Conservation (phyloP, 2,888 invertebrate genomes). For the Adineta ricciae region DNA sequence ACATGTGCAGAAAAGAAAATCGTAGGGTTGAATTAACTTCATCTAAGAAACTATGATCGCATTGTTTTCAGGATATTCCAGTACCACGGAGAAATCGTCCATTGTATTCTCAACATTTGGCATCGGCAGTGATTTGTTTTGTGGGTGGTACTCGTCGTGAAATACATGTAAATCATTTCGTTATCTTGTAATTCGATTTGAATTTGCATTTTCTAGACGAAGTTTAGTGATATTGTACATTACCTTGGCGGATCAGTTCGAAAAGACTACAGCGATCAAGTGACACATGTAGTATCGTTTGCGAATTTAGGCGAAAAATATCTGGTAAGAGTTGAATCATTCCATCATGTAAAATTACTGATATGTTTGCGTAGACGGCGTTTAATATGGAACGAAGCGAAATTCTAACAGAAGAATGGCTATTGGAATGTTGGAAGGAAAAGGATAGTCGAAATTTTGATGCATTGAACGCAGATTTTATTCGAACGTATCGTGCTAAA, state of each 20-base stretch:
- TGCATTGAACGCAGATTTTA: conserved; percentile 61
- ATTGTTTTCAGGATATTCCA: background rate
- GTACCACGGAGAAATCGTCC: conserved; percentile 15
- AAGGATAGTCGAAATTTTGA: conserved; percentile 58
- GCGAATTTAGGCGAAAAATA: conserved; percentile 81
- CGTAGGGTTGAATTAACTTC: background rate
- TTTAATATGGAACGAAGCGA: conserved; percentile 71
- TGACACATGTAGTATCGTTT: conserved; percentile 85
- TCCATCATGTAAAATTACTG: no score
- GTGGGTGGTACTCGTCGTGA: background rate
- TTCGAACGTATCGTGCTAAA: conserved; percentile 36
- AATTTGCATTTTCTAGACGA: background rate
- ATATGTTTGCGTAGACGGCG: conserved; percentile 59
- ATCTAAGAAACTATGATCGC: no score
- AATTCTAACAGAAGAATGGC: conserved; percentile 77
- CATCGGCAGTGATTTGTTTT: conserved; percentile 19
- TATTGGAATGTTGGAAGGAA: conserved; percentile 70
- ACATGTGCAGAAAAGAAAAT: conserved; percentile 2
- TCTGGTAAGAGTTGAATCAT: conserved; percentile 47
- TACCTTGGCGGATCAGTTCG: conserved; percentile 91
- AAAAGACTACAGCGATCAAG: conserved; percentile 70
- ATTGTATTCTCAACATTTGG: background rate
- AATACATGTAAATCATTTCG: background rate
- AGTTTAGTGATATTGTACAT: conserved; percentile 60
- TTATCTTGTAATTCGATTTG: background rate